These are phyloP conservation scores for Ctenoplectra terminalis DNA, from an alignment of 1,140 invertebrate species.

Conservation along the genomic window DNA sequence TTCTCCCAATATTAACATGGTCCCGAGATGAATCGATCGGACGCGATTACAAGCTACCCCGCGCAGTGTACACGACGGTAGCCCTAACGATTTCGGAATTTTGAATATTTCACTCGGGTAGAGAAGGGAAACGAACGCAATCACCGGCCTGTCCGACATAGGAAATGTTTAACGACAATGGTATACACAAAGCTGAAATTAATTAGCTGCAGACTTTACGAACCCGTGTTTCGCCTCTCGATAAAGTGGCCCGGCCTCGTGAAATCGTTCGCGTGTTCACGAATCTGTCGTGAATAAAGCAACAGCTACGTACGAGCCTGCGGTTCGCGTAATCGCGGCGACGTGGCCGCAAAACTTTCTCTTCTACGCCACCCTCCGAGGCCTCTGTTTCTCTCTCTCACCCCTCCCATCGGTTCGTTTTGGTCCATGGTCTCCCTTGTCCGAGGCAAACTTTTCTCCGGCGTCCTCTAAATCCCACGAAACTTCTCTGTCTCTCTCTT, in stretches of 20 bases:
- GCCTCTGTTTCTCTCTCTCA: background rate
- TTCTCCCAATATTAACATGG: background rate
- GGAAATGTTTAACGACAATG: slow-evolving; percentile 49
- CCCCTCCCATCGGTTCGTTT: background rate
- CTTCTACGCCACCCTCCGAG: background rate
- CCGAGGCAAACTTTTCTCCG: slow-evolving; percentile 13
- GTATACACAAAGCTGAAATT: slow-evolving; percentile 46
- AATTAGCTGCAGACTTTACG: slow-evolving; percentile 49
- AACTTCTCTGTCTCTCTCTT: background rate
- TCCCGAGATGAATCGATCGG: slow-evolving; percentile 13
- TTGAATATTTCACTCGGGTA: slow-evolving; percentile 34
- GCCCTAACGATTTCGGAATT: slow-evolving; percentile 45
- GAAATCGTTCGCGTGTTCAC: slow-evolving; percentile 1
- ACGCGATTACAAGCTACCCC: slow-evolving; percentile 3
- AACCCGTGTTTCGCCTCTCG: background rate
- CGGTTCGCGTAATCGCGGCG: slow-evolving; percentile 38
- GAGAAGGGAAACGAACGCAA: background rate
- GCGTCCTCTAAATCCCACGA: background rate
- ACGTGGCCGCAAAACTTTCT: slow-evolving; percentile 31
- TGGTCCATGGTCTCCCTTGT: background rate
- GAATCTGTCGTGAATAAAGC: slow-evolving; percentile 39
- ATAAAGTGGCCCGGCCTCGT: slow-evolving; percentile 19
- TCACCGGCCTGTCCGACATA: slow-evolving; percentile 37
- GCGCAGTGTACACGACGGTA: background rate
- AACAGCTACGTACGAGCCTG: slow-evolving; percentile 21